Percentiles rank a stretch among this genome's conserved stretches.
Evolutionary conservation across 2,113 vertebrate species (phyloP).

Genomic region (Empidonax alnorum): DNA sequence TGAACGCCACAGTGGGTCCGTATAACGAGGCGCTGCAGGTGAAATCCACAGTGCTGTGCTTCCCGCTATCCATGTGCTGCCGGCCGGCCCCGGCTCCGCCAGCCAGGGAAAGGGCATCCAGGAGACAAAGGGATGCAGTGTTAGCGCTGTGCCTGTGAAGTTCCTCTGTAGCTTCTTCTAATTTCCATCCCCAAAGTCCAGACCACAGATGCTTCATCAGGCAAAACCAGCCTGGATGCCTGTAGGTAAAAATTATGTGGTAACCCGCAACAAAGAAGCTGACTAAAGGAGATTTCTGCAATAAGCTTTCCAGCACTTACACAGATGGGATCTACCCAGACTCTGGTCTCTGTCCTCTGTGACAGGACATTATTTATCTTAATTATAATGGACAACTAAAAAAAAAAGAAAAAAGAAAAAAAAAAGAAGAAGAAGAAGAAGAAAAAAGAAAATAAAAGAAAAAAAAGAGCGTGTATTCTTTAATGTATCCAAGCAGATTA

Average conservation of each 20-base stretch:
- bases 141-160: neutral
- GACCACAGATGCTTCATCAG: neutral
- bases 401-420: accelerated
- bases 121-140: constrained; percentile 8
- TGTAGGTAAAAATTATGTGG: constrained; percentile 28
- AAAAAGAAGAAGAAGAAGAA: neutral
- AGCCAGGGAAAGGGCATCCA: neutral
- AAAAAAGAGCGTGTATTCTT: neutral
- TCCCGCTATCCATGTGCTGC: neutral
- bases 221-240: constrained; percentile 1
- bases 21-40: constrained; percentile 9
- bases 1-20: neutral
- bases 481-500: neutral
- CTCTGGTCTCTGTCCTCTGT: neutral
- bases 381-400: neutral
- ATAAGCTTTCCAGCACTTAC: neutral
- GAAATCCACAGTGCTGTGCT: neutral
- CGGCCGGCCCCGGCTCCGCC: neutral
- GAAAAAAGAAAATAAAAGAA: neutral
- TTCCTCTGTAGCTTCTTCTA: neutral
- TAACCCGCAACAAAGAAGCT: neutral
- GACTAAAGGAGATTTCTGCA: constrained; percentile 41
- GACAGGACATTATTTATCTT: constrained; percentile 27
- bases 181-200: neutral
- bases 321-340: neutral